Base-by-base conservation (phyloP, 2,113 vertebrate genomes). In the Sylvilagus bachmani region DNA sequence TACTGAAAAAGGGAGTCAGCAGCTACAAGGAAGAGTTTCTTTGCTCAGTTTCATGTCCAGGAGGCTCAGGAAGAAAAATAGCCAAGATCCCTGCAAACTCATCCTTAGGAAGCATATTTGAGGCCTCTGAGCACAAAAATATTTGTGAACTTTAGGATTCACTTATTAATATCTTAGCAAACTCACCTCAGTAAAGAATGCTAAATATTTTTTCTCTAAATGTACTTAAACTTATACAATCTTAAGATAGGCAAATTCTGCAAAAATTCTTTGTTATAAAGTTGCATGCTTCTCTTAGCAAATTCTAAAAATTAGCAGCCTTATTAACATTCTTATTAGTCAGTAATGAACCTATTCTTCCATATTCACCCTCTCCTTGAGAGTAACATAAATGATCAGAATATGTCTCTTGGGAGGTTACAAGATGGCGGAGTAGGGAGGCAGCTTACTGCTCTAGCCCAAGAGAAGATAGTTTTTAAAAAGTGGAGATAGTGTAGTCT, bases 81-180 rank as follows among this genome's bases (percentile, higher is more conserved):
- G 38, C 38, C 73, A 82, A 82, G 14, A 71, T 13, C 21, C 38
- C 14, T n/a, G 1, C 51, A 92, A 69, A 67, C 8, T 64, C 38
- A 84, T 79, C 71, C 25, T 74, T 83, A 58, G 67, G 3, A 94
- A 71, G 17, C 2, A 53, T 5, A 61, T 21, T 27, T 62, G 31
- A 77, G 44, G 55, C 11, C 38, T 66, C 55, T 90, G 4, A 70
- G 86, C 14, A 90, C 29, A 95, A 90, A 93, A 22, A 0, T 1
- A 82, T 71, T 38, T 77, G 10, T 81, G 10, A 85, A 94, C 49
- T 79, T 10, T 75, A 5, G 6, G 55, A 71, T 21, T 55, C 14
- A 88, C 16, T 74, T 44, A n/a, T 67, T 95, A 82, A 81, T 17
- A 89, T 71, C 64, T 86, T 80, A 89, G 62, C 38, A 89, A 94